A percentile compares a stretch with the other conserved stretches of the same genome.
Conservation (phyloP, 1,140 invertebrate genomes). For the Bombus haemorrhoidalis region DNA sequence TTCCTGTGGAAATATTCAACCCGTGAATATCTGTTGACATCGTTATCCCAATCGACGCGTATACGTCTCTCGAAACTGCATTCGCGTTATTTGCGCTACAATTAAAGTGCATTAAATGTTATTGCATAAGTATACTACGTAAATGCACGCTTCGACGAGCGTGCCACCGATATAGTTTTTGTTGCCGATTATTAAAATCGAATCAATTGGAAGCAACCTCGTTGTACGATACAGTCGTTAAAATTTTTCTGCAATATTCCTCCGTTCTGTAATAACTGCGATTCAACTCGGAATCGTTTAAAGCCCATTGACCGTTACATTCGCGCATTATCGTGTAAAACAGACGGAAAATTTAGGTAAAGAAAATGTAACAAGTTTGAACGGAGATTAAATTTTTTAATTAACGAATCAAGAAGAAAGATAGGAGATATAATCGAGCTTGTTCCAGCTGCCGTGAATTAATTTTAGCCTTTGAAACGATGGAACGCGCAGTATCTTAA, state of each 20-base stretch:
- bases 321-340: background rate
- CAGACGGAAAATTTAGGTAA: background rate
- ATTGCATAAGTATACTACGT: no score
- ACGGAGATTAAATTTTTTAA: no score
- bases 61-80: background rate
- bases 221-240: background rate
- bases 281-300: background rate
- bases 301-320: background rate
- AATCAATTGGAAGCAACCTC: background rate
- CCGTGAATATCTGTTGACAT: background rate
- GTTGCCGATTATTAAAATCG: background rate
- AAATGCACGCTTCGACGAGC: background rate
- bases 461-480: no score
- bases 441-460: no score
- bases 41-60: background rate
- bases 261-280: background rate
- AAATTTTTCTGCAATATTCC: background rate
- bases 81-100: background rate
- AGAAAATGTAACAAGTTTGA: background rate
- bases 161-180: background rate
- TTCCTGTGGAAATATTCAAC: background rate
- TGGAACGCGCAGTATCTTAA: no score
- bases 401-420: no score
- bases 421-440: no score
- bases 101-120: conserved; percentile 12